Percentiles rank a stretch among this genome's conserved stretches.
Conservation (phyloP, 2,888 invertebrate species). For the Nephrotoma flavescens region DNA sequence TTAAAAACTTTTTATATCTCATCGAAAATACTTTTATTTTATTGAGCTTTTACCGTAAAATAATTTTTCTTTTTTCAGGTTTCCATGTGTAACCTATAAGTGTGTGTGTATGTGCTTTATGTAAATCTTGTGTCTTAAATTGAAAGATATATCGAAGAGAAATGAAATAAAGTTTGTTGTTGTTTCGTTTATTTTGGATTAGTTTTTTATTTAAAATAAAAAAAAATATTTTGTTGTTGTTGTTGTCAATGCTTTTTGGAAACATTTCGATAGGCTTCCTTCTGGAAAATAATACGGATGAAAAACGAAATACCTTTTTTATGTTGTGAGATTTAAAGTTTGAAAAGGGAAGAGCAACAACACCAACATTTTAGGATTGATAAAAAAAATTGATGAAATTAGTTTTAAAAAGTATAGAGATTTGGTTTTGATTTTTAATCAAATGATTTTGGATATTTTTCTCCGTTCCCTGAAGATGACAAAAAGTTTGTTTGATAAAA, state of each 20-base stretch:
- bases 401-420: not conserved
- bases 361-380: not conserved
- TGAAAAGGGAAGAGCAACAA: not conserved
- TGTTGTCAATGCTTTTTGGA: not conserved
- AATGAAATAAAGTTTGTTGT: not conserved
- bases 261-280: not conserved
- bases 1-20: not conserved
- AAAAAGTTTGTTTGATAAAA: not conserved
- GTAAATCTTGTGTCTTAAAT: not conserved
- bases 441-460: not conserved
- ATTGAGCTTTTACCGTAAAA: not conserved
- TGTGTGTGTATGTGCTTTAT: not conserved
- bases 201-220: not conserved
- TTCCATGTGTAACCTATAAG: not conserved
- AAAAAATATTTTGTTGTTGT: not conserved
- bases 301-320: not conserved
- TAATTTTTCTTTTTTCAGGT: not conserved
- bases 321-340: not conserved
- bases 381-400: not conserved
- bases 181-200: not conserved
- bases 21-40: not conserved
- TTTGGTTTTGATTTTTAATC: not conserved
- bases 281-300: not conserved
- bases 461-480: not conserved
- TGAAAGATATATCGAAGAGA: not conserved